Evolutionary conservation across 2,797 vertebrate species (phyloP).

Genomic region (Micropoecilia bifurca): DNA sequence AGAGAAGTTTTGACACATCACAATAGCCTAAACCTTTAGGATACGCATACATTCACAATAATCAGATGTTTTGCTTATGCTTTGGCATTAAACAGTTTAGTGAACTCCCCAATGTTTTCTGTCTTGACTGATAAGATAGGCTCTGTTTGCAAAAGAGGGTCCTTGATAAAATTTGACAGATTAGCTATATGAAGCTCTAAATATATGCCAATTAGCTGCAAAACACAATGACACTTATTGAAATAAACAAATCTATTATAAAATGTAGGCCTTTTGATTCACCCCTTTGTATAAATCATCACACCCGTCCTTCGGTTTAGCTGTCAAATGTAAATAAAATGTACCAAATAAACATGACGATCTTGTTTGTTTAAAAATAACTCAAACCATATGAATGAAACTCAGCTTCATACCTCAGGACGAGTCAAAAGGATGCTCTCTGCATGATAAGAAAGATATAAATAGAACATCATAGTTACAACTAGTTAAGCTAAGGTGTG

Average conservation of each 20-base stretch:
- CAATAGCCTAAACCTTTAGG: not conserved
- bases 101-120: not conserved
- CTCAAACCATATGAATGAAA: constrained; percentile 22
- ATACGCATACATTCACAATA: not conserved
- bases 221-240: not conserved
- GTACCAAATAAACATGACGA: not conserved
- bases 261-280: not conserved
- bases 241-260: not conserved
- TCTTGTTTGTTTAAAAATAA: not conserved
- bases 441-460: not conserved
- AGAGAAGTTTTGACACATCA: not conserved
- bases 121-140: not conserved
- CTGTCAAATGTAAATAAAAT: not conserved
- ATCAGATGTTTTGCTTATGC: not conserved
- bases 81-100: not conserved
- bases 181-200: not conserved
- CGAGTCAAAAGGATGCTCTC: not conserved
- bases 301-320: not conserved
- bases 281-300: not conserved
- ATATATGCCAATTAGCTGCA: not conserved
- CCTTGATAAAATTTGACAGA: not conserved
- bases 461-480: constrained; percentile 5
- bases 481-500: not conserved
- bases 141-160: not conserved
- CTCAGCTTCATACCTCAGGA: constrained; percentile 9